Base-by-base conservation (phyloP, 2,888 invertebrate genomes). In the Synanthedon formicaeformis region DNA sequence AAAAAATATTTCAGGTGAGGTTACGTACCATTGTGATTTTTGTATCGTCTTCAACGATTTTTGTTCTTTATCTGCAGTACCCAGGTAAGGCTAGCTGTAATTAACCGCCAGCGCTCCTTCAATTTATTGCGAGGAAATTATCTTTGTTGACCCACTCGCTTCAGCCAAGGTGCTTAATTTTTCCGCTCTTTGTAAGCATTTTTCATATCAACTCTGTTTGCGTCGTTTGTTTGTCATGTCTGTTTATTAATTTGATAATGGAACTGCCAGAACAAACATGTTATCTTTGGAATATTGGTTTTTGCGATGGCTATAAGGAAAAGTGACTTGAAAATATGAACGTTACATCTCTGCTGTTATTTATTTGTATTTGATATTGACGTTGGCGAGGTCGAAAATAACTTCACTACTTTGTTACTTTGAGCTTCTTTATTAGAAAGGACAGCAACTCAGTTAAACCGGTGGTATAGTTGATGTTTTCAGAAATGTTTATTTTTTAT, bases 81-180 rank as follows among this genome's bases (percentile, higher is more conserved):
- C 60, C 54, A 55, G 56, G 52, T 58, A 62, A 45, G 45, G 45
- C 45, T 45, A 45, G 45, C 53, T 55, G 70, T 76, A 77, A 80
- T 81, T 81, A 81, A 74, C 75, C 71, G 64, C 60, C 60, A 54
- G 40, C 55, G 67, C 69, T 67, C 66, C 72, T 70, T 69, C 73
- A 77, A 79, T 78, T 81, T 80, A 80, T 77, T 71, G 72, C 76
- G 64, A 69, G 59, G 58, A 75, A 73, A 79, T 79, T 82, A 82
- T 81, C 80, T 80, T 70, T 81, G 81, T 81, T 81, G 78, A 76
- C 75, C 76, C 81, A 78, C 71, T 74, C 72, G 73, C 71, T 66
- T 68, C 63, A 64, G 57, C 55, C 55, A 64, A 69, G 67, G 68
- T 67, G 67, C 71, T 73, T 75, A 69, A 69, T 69, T 75, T 75